Evolutionary conservation across 2,113 vertebrate genomes (phyloP).

Genomic region (Rhinogobius similis): DNA sequence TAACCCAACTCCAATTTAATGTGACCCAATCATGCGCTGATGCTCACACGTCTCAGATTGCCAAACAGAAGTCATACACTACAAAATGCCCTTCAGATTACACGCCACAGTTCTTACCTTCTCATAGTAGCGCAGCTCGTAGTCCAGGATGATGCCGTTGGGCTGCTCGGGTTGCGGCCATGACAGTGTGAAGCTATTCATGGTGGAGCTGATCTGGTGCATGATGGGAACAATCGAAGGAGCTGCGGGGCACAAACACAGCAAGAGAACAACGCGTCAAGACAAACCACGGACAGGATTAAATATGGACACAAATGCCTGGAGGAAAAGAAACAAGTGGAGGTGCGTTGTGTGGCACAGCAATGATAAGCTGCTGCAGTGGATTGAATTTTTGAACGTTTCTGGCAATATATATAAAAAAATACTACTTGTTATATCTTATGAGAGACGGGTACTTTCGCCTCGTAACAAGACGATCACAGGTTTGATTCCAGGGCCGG

Average conservation of each 20-base stretch:
- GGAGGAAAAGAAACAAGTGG: neutral
- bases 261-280: conserved; percentile 2
- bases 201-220: conserved; percentile 98
- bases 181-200: conserved; percentile 97
- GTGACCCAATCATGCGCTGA: too few relatives aligned
- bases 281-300: conserved; percentile 12
- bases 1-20: too few relatives aligned
- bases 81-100: neutral
- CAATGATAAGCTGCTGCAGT: neutral
- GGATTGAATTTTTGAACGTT: neutral
- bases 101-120: conserved; percentile 83
- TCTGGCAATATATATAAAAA: neutral
- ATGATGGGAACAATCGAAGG: conserved; percentile 97
- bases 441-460: too few relatives aligned
- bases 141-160: conserved; percentile 98
- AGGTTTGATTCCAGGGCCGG: too few relatives aligned
- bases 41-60: too few relatives aligned
- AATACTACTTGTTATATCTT: too few relatives aligned
- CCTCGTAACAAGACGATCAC: too few relatives aligned
- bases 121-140: conserved; percentile 95
- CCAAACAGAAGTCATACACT: neutral
- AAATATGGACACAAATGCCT: neutral
- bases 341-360: neutral
- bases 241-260: conserved; percentile 76
- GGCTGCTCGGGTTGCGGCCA: conserved; percentile 99